Evolutionary conservation across 2,888 invertebrate species (phyloP).

Genomic region (Buathra laborator): DNA sequence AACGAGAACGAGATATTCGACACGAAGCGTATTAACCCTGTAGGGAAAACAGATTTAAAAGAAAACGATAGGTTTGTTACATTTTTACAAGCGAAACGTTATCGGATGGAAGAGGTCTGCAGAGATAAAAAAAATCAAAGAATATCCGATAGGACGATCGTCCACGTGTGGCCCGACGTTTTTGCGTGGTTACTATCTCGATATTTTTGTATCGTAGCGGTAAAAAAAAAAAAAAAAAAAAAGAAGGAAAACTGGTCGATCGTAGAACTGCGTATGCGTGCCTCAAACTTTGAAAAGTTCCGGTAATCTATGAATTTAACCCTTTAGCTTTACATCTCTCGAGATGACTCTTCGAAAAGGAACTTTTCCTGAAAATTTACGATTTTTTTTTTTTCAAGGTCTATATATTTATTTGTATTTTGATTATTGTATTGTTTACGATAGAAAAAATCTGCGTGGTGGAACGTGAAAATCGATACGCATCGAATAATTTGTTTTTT

Average conservation of each 20-base stretch:
- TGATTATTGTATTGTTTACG: constrained; percentile 3
- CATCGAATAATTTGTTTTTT: background rate
- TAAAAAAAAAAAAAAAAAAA: constrained; percentile 8
- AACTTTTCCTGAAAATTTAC: constrained; percentile 31
- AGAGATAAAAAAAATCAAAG: constrained; percentile 19
- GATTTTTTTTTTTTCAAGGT: background rate
- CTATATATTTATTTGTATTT: constrained; percentile 23
- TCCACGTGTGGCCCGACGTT: constrained; percentile 37
- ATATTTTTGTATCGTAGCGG: constrained; percentile 64
- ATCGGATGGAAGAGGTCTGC: constrained; percentile 57
- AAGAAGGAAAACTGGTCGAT: constrained; percentile 42
- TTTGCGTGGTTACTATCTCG: constrained; percentile 43
- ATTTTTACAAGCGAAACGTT: constrained; percentile 67
- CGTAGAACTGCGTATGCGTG: constrained; percentile 58
- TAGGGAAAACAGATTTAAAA: constrained; percentile 8
- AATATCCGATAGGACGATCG: constrained; percentile 22
- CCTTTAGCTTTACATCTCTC: constrained; percentile 51
- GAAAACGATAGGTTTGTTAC: constrained; percentile 71
- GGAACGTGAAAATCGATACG: constrained; percentile 17
- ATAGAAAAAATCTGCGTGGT: background rate
- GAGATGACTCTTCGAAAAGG: constrained; percentile 26
- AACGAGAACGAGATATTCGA: constrained; percentile 8
- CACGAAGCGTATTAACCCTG: background rate
- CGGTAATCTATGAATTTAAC: constrained; percentile 27
- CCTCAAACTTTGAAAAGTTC: constrained; percentile 40